A percentile compares a stretch with the other conserved stretches of the same genome.
phyloP scores from a whole-genome alignment of 2,113 vertebrate species.

The Campylomormyrus tamandua region DNA sequence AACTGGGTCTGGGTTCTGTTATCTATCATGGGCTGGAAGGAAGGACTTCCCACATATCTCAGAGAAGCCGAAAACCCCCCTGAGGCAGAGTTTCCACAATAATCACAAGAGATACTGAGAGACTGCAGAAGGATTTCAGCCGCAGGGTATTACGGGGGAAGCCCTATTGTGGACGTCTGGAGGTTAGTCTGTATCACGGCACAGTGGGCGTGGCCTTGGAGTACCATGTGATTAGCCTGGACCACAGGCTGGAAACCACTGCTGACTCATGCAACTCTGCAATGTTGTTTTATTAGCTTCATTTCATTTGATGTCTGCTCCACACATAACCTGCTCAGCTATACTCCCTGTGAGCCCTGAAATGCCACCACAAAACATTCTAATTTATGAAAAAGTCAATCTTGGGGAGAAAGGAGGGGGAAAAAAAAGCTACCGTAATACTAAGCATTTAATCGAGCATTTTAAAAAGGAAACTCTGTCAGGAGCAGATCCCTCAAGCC shows the following conservation, averaged over 20 bases:
- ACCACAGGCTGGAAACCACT: not conserved
- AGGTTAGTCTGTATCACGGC: slow-evolving; percentile 54
- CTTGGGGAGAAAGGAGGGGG: not conserved
- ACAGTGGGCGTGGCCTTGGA: slow-evolving; percentile 28
- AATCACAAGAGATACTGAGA: not conserved
- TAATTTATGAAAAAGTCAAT: slow-evolving; percentile 28
- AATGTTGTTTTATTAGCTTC: slow-evolving; percentile 23
- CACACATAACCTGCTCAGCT: not conserved
- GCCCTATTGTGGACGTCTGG: slow-evolving; percentile 51
- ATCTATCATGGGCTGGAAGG: not conserved
- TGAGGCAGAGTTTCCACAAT: not conserved
- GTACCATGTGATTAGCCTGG: slow-evolving; percentile 38
- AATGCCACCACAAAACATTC: slow-evolving; percentile 35
- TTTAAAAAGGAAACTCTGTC: slow-evolving; percentile 25
- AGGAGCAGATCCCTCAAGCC: slow-evolving; percentile 16
- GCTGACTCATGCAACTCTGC: not conserved
- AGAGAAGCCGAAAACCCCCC: not conserved
- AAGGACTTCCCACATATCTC: slow-evolving; percentile 1
- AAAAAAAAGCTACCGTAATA: not conserved
- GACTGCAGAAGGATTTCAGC: slow-evolving; percentile 51
- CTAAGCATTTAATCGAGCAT: slow-evolving; percentile 28
- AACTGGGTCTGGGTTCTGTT: not conserved
- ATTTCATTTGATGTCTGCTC: slow-evolving; percentile 16
- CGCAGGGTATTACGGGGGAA: slow-evolving; percentile 43
- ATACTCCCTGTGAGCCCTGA: slow-evolving; percentile 33